Base-by-base conservation (phyloP, 1,140 invertebrate species). In the Cydia splendana region DNA sequence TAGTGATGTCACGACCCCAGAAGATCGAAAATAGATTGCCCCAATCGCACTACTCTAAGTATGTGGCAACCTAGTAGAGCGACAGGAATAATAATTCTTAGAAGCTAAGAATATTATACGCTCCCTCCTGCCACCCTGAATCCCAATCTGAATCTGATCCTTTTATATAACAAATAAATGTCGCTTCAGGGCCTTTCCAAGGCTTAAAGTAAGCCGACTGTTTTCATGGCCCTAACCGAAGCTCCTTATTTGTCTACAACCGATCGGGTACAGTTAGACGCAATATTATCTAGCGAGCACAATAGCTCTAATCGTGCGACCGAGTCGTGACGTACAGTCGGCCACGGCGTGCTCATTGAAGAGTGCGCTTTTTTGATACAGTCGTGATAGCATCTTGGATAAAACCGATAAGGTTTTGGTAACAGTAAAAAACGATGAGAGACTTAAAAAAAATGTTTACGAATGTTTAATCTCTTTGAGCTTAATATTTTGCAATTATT, bases 301-400 rank as follows among this genome's bases (percentile, higher is more conserved):
- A 90, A 89, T 87, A 85, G 84, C 79, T 82, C 83, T 86, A 87
- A 88, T 88, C 88, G 88, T 90, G 88, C 85, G 80, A 85, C 84
- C 75, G 77, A 82, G 85, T 90, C 88, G 87, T 90, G 88, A 88
- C 71, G 80, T 83, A 84, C 81, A 81, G 53, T 80, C 82, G 75
- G 62, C 75, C 77, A 75, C 75, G 65, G 79, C 74, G 81, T 75
- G 67, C 67, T 38, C 67, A 71, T 77, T 76, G 76, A 76, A 81
- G 78, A 75, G 65, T 75, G 42, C 77, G 75, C 77, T 73, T 80
- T 79, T 78, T 77, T 77, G 57, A 77, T 71, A 51, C 24, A 57
- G 18, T 74, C 69, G 69, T 74, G 76, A 73, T 48, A 42, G n/a
- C 34, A 71, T 71, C 28, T 34, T 15, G 67, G 67, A 71, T 71